Base-by-base conservation (phyloP, 2,113 vertebrate genomes). In the Fulica atra region DNA sequence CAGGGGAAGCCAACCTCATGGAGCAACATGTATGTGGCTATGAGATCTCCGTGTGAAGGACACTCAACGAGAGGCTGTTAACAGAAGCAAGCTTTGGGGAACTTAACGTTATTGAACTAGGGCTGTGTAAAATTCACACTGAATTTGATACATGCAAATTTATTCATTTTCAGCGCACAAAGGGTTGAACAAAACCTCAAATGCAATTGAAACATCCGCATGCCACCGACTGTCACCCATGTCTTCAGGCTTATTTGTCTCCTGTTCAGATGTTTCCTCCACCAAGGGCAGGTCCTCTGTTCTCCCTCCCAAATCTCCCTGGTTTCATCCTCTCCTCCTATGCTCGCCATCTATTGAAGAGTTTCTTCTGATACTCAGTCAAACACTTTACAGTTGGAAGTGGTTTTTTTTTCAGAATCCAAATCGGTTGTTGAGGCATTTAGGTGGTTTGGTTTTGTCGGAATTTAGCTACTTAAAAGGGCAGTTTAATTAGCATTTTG, bases 81-180 rank as follows among this genome's bases (percentile, higher is more conserved):
- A 71, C 56, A 86, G 90, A 88, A 90, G 13, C 1, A 2, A 78
- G 33, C 26, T 74, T 82, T 66, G 44, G 79, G 50, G 92, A 86
- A 88, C n/a, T 74, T 64, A 53, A 53, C 33, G 53, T 92, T 90
- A 79, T 86, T 94, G 86, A 94, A 92, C 35, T 10, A 44, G 28
- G 24, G 29, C 70, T 92, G 60, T 50, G 61, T 38, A 94, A 93
- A 94, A 86, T 88, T 92, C 76, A 78, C 72, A 83, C 60, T 64
- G 72, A 82, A 92, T 94, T 93, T 86, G 69, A 86, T 60, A 51
- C 60, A 50, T 81, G 60, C 35, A 92, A 90, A 73, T 86, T 70
- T 94, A 60, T 92, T 83, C 13, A 1, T 90, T 95, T 94, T 93
- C 85, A 51, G 64, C 1, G 5, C 42, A 81, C 69, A 60, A 86